Conservation (phyloP, 2,888 invertebrate species). For the Andrena minutula region DNA sequence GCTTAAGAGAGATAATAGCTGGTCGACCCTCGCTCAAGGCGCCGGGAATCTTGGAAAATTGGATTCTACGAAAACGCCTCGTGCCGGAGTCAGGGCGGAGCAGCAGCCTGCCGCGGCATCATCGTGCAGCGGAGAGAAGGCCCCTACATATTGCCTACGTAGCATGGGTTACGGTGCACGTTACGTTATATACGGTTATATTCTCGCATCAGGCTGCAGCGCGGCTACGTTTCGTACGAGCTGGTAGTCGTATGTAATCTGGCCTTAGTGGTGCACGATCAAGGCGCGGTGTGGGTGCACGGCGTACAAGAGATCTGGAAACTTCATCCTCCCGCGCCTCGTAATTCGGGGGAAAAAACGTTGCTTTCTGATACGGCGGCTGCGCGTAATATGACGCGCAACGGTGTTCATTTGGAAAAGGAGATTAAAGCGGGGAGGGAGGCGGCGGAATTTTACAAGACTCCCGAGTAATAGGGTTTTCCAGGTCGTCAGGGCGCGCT, state of each 20-base stretch:
- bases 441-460: background rate
- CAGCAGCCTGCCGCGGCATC: constrained; percentile 49
- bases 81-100: constrained; percentile 1
- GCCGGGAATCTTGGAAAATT: constrained; percentile 74
- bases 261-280: background rate
- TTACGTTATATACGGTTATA: constrained; percentile 24
- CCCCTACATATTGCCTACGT: constrained; percentile 62
- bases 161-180: constrained; percentile 27
- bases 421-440: background rate
- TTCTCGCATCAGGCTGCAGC: constrained; percentile 7
- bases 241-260: constrained; percentile 7
- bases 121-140: constrained; percentile 52
- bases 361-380: constrained; percentile 7
- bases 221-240: background rate
- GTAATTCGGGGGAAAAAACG: background rate
- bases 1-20: constrained; percentile 71
- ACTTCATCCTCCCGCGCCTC: background rate
- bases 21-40: constrained; percentile 54
- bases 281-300: background rate
- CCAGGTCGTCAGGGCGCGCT: constrained; percentile 1
- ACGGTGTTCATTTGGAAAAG: background rate
- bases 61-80: constrained; percentile 68
- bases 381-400: background rate
- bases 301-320: background rate
- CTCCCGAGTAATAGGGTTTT: constrained; percentile 1